Evolutionary conservation across 2,113 vertebrate genomes (phyloP), one percentile per base, ranked within the genome.

Genomic region (Ictidomys tridecemlineatus): DNA sequence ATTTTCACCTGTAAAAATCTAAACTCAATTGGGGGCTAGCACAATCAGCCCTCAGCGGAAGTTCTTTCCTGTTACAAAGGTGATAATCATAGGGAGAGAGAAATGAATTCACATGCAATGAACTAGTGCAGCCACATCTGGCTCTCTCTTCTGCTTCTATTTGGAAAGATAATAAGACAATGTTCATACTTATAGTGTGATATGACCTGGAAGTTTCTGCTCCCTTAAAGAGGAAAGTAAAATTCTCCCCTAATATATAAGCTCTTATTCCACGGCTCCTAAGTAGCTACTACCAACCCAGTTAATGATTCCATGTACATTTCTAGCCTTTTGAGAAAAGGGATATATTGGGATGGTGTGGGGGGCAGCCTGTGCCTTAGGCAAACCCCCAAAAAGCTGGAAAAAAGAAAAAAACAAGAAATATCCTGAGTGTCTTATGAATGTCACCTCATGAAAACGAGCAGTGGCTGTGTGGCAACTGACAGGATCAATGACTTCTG

Each of bases 21-120:
- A 77, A 94, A 84, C 80, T 69, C 84, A 61, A 69, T 69, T 48
- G 83, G 96, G 70, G 85, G 69, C n/a, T 83, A 89, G 73, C 70
- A 67, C 32, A 22, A 37, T 77, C 73, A 80, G 67, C n/a, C 72
- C 58, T 87, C 78, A 3, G 85, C n/a, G 78, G 87, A 79, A 48
- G 69, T 51, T 85, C 77, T 88, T 93, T 84, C 37, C 48, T 89
- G 91, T 92, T 93, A 80, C 56, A 70, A 93, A 95, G 89, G 86
- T 89, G 93, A 89, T 86, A 28, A 94, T 93, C 89, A 30, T 5
- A 85, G 65, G 37, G 65, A 9, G 39, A 91, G 58, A 70, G n/a
- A 58, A 74, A 91, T 97, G 92, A 85, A 95, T 96, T 96, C 20
- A 24, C 20, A 97, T 86, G 90, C 89, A 95, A 87, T 63, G 51